phyloP scores from a whole-genome alignment of 2,888 invertebrate species.

The Cepaea hortensis region DNA sequence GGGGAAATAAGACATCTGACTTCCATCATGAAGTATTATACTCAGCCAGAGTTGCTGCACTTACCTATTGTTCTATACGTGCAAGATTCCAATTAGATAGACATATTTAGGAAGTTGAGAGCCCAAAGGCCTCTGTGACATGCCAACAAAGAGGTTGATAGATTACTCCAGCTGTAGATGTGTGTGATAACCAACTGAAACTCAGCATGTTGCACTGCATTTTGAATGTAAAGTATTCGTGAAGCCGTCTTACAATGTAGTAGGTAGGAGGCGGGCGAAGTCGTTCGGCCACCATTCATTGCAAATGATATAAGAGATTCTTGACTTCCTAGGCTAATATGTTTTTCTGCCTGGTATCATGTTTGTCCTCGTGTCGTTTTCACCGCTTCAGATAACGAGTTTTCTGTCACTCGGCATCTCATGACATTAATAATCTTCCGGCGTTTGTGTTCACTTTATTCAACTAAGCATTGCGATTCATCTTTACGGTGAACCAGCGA shows the following conservation, averaged over 20 bases:
- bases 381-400: too few species aligned
- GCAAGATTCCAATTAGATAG: neutral
- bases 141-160: neutral
- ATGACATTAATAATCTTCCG: too few species aligned
- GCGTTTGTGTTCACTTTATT: too few species aligned
- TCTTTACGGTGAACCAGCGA: too few species aligned
- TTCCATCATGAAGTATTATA: neutral
- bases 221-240: neutral
- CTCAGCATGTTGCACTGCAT: neutral
- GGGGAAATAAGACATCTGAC: neutral
- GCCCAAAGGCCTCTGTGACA: neutral
- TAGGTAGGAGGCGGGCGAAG: neutral
- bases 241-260: neutral
- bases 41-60: neutral
- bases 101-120: neutral
- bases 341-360: too few species aligned
- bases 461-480: too few species aligned
- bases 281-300: too few species aligned
- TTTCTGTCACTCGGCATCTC: too few species aligned
- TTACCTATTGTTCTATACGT: too few species aligned
- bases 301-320: too few species aligned
- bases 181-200: neutral
- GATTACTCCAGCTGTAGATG: constrained; percentile 1
- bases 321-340: too few species aligned
- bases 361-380: too few species aligned